Conservation (phyloP, 2,888 invertebrate genomes). For the Iphiclides podalirius region DNA sequence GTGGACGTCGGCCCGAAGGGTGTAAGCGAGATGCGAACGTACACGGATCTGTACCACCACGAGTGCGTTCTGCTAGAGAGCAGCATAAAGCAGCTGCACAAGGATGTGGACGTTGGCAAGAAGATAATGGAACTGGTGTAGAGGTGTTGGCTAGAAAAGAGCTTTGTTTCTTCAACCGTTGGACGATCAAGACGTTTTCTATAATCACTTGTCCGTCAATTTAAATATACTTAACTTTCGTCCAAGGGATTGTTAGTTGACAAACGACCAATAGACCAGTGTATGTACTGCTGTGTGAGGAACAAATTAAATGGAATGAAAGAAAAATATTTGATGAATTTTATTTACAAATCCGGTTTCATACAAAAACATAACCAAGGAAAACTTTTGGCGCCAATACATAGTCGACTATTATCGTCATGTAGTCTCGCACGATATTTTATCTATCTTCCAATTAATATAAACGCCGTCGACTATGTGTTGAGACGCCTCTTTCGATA, state of each 20-base stretch:
- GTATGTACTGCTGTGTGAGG: too few relatives aligned
- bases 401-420: neutral
- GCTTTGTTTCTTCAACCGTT: too few relatives aligned
- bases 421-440: too few relatives aligned
- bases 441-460: neutral
- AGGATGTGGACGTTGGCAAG: conserved; percentile 49
- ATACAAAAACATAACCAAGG: conserved; percentile 50
- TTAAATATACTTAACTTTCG: too few relatives aligned
- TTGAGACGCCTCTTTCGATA: conserved; percentile 45
- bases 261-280: too few relatives aligned
- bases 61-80: conserved; percentile 53
- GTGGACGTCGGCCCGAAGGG: conserved; percentile 48
- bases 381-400: conserved; percentile 33
- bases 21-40: conserved; percentile 49
- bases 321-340: conserved; percentile 43
- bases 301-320: too few relatives aligned
- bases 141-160: too few relatives aligned
- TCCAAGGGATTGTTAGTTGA: too few relatives aligned
- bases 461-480: conserved; percentile 6
- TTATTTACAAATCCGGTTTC: conserved; percentile 59
- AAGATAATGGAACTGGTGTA: conserved; percentile 48
- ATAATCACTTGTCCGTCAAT: too few relatives aligned
- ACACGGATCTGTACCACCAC: conserved; percentile 41
- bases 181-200: too few relatives aligned
- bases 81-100: conserved; percentile 47